Evolutionary conservation across 2,888 invertebrate species (phyloP), one percentile per base, ranked within the genome.

Genomic region (Teleogryllus oceanicus): DNA sequence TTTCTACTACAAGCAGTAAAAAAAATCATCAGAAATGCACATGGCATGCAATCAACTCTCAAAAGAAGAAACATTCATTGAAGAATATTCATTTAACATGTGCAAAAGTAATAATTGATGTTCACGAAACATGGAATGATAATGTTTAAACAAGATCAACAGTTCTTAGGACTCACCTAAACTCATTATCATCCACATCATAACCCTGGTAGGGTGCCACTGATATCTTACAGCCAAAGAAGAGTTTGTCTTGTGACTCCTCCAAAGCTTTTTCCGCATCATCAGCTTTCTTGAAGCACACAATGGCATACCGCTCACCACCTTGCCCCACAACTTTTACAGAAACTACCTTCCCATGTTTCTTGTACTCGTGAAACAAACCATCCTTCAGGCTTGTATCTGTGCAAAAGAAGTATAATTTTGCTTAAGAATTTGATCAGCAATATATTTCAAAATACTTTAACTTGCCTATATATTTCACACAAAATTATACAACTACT

Each of bases 331-430:
- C 94, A 82, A 98, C 95, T 87, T 95, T 95, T 81, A 98, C 97
- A 92, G 96, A 96, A 84, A 96, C 95, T 85, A 98, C 97, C 89
- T 98, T 98, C 83, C 98, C 98, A 89, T 97, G 96, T 87, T 98
- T 98, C 90, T 98, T 98, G 91, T 98, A 98, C 89, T 98, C 98
- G 89, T 98, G 98, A 89, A 96, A 98, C 84, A 98, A 92, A 84
- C 98, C 98, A 89, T 98, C 98, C 89, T 98, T 96, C 84, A 98
- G 90, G 85, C 97, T 97, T 84, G 96, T 96, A 88, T 98, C 98
- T 87, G 94, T 92, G 82, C 79, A 78, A 75, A 82, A 77, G 79
- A 77, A 81, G 80, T 74, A 24, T 76, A 76, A 82, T n/a, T 51
- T 20, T 37, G 74, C 79, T 37, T 37, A 4, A 37, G 37, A 37